Conservation (phyloP, 2,113 vertebrate genomes). For the Platichthys flesus region DNA sequence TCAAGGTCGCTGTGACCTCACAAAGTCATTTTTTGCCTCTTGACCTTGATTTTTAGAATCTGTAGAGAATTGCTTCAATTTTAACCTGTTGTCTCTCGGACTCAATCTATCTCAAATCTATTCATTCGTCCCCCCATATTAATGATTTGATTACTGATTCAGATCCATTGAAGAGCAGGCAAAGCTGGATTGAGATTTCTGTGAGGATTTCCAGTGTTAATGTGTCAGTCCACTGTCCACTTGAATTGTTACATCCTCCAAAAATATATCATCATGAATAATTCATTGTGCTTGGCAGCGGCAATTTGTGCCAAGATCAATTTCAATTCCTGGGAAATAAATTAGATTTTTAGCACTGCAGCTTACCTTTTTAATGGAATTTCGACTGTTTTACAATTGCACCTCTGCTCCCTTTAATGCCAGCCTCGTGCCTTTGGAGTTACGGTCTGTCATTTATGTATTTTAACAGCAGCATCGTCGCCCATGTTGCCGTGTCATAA, state of each 20-base stretch:
- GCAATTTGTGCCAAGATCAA: conserved; percentile 45
- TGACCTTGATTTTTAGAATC: too few relatives aligned
- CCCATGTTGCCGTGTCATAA: conserved; percentile 12
- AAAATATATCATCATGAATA: conserved; percentile 40
- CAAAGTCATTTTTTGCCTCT: too few relatives aligned
- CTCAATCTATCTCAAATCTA: too few relatives aligned
- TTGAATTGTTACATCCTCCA: conserved; percentile 18
- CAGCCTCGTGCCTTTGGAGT: conserved; percentile 14
- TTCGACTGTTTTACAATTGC: conserved; percentile 48
- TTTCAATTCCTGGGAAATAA: conserved; percentile 42
- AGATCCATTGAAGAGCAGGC: neutral
- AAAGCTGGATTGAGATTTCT: conserved; percentile 15
- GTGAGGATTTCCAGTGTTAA: conserved; percentile 11
- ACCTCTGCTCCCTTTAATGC: conserved; percentile 40
- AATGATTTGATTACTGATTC: neutral
- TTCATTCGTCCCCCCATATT: too few relatives aligned
- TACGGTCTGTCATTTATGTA: neutral
- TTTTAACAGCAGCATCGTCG: conserved; percentile 26
- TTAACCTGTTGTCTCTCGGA: too few relatives aligned
- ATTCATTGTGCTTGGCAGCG: conserved; percentile 45
- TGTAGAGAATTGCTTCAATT: too few relatives aligned
- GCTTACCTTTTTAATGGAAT: conserved; percentile 51
- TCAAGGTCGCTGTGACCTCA: too few relatives aligned
- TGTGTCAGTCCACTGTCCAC: conserved; percentile 4
- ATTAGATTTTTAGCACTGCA: conserved; percentile 34